Evolutionary conservation across 1,140 invertebrate genomes (phyloP), one percentile per base, ranked within the genome.

Genomic region (Lepidurus couesii): DNA sequence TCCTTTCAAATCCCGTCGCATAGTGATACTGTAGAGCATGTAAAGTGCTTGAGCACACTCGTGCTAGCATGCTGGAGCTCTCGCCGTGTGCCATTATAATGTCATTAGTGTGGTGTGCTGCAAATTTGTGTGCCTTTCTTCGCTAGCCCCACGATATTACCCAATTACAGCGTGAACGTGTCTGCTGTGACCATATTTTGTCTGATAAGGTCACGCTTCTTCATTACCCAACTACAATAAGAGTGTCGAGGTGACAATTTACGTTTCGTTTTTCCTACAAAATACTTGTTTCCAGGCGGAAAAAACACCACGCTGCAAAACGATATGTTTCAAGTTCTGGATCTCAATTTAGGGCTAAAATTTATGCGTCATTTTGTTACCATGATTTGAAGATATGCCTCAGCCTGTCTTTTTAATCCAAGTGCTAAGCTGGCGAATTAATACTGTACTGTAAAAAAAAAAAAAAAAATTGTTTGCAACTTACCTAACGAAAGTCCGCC

Each of bases 401-500:
- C 34, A 34, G 34, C 3, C 34, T 34, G 34, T 34, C 34, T 34
- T 34, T 34, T 4, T 34, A 34, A 34, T 34, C 73, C 73, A 74
- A 21, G 10, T 21, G 73, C 34, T 13, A 24, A 21, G 73, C 73
- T 24, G 2, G 34, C 34, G 9, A 73, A 24, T 26, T 13, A 74
- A 24, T 74, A 34, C 11, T 16, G 73, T 21, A 74, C 10, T 74
- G 73, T 13, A 3, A 74, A 74, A 74, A 74, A 24, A 74, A 74
- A 11, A 21, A 74, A 24, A 10, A 74, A 21, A 74, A 8, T 0
- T 1, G 73, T 13, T 24, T 74, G 4, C 21, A 75, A 76, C 80
- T 78, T 79, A 84, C 83, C 81, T 83, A 34, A 86, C 79, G 80
- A 85, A 86, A 75, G 82, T 83, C 73, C 84, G 81, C 86, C 85